A percentile compares a stretch with the other conserved stretches of the same genome.
phyloP scores from a whole-genome alignment of 2,888 invertebrate species.

The Pterostichus niger region DNA sequence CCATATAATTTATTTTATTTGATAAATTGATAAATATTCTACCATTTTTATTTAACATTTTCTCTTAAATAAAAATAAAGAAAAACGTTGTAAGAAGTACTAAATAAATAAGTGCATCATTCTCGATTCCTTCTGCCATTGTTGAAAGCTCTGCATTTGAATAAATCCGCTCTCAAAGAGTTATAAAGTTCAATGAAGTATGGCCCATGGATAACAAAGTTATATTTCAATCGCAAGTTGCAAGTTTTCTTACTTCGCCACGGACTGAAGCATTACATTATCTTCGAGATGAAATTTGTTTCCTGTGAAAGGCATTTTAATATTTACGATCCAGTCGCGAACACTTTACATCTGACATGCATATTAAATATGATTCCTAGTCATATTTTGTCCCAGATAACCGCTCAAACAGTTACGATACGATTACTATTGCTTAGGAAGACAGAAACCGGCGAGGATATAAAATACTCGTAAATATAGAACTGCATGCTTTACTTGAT shows the following conservation, averaged over 20 bases:
- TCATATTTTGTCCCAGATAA: conserved; percentile 25
- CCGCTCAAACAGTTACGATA: conserved; percentile 7
- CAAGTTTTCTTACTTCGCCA: conserved; percentile 10
- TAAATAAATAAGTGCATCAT: no score
- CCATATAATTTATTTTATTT: no score
- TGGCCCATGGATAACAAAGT: conserved; percentile 22
- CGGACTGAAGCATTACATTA: conserved; percentile 17
- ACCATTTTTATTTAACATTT: no score
- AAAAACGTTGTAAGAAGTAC: no score
- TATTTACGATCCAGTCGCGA: conserved; percentile 13
- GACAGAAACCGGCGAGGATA: no score
- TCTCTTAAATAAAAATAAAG: no score
- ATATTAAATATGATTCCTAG: conserved; percentile 37
- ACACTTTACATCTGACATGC: conserved; percentile 16
- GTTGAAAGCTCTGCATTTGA: conserved; percentile 15
- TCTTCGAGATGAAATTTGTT: conserved; percentile 27
- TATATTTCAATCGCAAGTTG: conserved; percentile 38
- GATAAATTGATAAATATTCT: no score
- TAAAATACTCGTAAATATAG: no score
- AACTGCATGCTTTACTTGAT: no score
- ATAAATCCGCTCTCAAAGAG: conserved; percentile 20
- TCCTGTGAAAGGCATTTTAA: conserved; percentile 35
- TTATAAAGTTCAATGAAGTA: conserved; percentile 37
- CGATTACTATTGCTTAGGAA: background rate
- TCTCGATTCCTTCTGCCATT: conserved; percentile 8